These are phyloP conservation scores for Aptenodytes forsteri DNA, from an alignment of 2,113 vertebrate species.

Conservation along the genomic window DNA sequence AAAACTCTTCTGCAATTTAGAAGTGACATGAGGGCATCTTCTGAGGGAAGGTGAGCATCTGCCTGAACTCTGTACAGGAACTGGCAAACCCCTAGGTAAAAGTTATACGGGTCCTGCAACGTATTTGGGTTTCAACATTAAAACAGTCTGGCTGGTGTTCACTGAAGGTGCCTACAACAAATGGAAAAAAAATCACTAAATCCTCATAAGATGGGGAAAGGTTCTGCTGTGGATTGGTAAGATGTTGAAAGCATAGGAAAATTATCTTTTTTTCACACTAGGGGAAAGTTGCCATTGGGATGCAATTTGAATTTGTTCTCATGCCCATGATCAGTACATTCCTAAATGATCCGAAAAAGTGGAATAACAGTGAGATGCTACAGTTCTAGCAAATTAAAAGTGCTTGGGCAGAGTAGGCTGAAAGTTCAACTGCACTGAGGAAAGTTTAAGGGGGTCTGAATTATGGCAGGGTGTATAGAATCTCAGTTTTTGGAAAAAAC, in stretches of 20 bases:
- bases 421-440: background rate
- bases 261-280: background rate
- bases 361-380: background rate
- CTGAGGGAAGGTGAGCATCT: background rate
- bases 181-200: background rate
- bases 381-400: background rate
- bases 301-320: background rate
- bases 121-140: accelerated
- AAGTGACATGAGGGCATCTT: background rate
- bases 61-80: background rate
- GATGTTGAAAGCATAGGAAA: background rate
- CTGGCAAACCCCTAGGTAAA: background rate
- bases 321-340: background rate
- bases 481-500: background rate
- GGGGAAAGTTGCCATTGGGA: background rate
- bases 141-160: background rate
- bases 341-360: background rate
- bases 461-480: background rate
- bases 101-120: background rate
- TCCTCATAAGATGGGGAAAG: background rate
- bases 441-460: background rate
- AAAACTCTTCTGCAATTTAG: background rate
- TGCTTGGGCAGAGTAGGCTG: background rate
- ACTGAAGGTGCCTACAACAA: background rate
- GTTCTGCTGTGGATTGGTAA: background rate